Conservation (phyloP, 2,113 vertebrate species). For the Genyomyrus donnyi region DNA sequence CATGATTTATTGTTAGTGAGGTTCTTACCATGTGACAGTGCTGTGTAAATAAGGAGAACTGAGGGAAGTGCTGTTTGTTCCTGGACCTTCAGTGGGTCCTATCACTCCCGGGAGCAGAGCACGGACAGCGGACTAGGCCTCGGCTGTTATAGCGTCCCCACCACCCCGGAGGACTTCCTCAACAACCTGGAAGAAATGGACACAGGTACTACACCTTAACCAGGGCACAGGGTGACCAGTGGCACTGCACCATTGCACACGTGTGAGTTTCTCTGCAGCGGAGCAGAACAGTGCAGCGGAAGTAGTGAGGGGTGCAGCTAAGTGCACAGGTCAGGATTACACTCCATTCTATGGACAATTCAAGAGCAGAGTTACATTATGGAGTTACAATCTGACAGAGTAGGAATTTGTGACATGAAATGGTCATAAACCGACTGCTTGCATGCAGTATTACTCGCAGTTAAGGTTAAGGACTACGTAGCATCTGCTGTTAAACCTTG, state of each 20-base stretch:
- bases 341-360: background rate
- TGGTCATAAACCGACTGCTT: background rate
- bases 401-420: background rate
- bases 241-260: background rate
- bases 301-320: background rate
- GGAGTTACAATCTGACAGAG: background rate
- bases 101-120: slow-evolving; percentile 83
- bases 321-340: background rate
- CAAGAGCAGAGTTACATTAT: background rate
- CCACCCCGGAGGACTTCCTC: slow-evolving; percentile 82
- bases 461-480: background rate
- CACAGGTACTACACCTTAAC: slow-evolving; percentile 61
- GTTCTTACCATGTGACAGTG: background rate
- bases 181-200: slow-evolving; percentile 85
- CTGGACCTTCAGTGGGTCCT: slow-evolving; percentile 64
- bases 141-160: slow-evolving; percentile 79
- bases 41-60: background rate
- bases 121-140: slow-evolving; percentile 81
- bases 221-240: background rate
- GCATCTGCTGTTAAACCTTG: background rate
- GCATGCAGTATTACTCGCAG: background rate
- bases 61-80: background rate
- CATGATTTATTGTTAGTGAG: background rate
- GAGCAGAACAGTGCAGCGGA: background rate
- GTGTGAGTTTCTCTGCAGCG: background rate